These are phyloP conservation scores for Psilopsiagon aurifrons DNA, from an alignment of 2,113 vertebrate species.

Conservation along the genomic window DNA sequence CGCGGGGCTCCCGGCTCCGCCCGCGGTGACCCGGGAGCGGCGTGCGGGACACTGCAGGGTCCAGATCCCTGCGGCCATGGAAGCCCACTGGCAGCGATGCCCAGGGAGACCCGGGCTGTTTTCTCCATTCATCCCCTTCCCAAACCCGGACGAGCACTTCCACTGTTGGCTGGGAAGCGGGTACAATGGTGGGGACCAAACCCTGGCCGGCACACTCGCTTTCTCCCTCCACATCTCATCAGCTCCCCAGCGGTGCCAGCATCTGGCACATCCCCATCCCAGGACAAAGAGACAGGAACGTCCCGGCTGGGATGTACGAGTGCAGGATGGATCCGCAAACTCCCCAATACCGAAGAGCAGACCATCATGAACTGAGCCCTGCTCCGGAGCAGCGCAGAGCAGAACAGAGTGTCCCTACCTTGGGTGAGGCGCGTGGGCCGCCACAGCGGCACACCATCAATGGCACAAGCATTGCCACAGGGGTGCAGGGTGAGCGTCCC, in stretches of 20 bases:
- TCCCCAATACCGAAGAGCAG: fast-evolving
- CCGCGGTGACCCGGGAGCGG: neutral
- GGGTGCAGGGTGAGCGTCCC: conserved; percentile 89
- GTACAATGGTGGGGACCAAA: no score
- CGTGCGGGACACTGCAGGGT: neutral
- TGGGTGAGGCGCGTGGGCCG: conserved; percentile 87
- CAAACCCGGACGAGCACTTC: neutral
- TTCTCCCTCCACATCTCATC: neutral
- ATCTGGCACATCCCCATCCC: neutral
- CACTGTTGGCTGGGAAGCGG: fast-evolving
- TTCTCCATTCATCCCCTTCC: neutral
- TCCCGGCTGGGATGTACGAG: neutral
- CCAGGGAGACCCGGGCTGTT: neutral
- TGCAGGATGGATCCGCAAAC: neutral
- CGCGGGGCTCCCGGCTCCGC: neutral
- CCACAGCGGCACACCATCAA: conserved; percentile 81
- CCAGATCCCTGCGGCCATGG: neutral
- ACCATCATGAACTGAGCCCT: neutral
- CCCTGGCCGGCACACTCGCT: neutral
- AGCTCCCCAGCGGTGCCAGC: neutral
- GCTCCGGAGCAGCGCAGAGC: neutral
- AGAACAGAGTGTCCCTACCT: conserved; percentile 76
- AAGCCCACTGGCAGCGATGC: neutral
- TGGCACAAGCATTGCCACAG: conserved; percentile 86
- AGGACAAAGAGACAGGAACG: neutral